Conservation (phyloP, 2,797 vertebrate genomes). For the Syngnathus rostellatus region DNA sequence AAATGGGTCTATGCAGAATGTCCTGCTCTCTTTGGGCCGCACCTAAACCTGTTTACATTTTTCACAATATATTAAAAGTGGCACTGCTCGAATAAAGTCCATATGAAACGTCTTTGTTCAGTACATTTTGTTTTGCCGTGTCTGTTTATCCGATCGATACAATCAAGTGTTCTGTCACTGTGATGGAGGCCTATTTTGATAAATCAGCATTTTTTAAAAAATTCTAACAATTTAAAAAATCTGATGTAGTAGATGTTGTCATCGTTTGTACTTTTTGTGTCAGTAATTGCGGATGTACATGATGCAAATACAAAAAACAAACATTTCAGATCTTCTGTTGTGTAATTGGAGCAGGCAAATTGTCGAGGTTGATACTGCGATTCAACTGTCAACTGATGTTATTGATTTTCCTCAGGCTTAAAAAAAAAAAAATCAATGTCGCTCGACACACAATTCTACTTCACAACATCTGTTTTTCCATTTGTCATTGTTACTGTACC, state of each 20-base stretch:
- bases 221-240: constrained; percentile 9
- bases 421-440: neutral
- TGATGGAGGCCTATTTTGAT: neutral
- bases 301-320: constrained; percentile 33
- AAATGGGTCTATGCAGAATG: neutral
- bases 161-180: neutral
- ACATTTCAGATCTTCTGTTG: neutral
- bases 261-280: neutral
- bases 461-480: neutral
- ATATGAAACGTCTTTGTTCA: constrained; percentile 3
- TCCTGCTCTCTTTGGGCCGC: neutral
- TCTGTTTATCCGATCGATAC: neutral
- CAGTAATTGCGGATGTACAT: neutral
- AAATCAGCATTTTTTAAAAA: neutral
- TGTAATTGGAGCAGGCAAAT: neutral
- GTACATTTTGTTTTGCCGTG: constrained; percentile 16
- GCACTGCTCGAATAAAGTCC: neutral
- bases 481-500: neutral
- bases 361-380: neutral
- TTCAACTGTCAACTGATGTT: neutral
- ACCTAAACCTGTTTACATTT: constrained; percentile 2
- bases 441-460: neutral
- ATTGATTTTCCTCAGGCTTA: neutral
- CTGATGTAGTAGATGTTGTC: constrained; percentile 23
- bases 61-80: neutral